A percentile compares a stretch with the other conserved stretches of the same genome.
phyloP scores from a whole-genome alignment of 2,113 vertebrate genomes.

The Ciconia boyciana region DNA sequence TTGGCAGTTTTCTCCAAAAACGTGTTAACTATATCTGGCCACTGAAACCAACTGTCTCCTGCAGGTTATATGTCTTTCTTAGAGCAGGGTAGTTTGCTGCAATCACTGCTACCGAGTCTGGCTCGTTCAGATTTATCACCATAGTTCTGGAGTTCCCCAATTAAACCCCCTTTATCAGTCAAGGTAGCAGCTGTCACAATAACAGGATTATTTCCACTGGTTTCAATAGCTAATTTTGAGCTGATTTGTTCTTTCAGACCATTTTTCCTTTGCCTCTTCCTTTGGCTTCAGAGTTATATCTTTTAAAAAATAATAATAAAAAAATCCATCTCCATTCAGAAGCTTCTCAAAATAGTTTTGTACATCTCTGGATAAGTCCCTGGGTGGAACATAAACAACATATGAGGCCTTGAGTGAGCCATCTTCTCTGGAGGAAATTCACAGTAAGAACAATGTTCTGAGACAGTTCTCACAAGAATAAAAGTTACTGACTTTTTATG shows the following conservation, averaged over 20 bases:
- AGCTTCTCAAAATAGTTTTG: not conserved
- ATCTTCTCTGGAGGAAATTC: conserved; percentile 5
- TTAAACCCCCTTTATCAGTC: not conserved
- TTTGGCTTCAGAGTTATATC: not conserved
- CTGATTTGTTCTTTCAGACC: not conserved
- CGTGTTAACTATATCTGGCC: not conserved
- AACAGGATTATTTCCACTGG: not conserved
- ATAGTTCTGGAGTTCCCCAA: not conserved
- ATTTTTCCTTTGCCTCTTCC: not conserved
- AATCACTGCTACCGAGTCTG: not conserved
- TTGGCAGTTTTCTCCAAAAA: not conserved
- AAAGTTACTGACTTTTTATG: conserved; percentile 7
- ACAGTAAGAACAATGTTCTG: conserved; percentile 11
- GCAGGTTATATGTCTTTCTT: not conserved
- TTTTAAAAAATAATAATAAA: not conserved
- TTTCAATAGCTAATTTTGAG: not conserved
- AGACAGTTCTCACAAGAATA: conserved; percentile 6
- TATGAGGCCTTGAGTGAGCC: not conserved
- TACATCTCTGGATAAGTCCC: not conserved
- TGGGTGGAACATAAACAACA: not conserved
- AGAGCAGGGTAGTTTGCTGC: not conserved
- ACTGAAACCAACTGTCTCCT: not conserved
- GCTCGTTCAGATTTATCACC: not conserved
- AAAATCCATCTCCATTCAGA: not conserved
- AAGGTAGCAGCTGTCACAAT: not conserved